Conservation (phyloP, 2,888 invertebrate species). For the Trichacis sp. region DNA sequence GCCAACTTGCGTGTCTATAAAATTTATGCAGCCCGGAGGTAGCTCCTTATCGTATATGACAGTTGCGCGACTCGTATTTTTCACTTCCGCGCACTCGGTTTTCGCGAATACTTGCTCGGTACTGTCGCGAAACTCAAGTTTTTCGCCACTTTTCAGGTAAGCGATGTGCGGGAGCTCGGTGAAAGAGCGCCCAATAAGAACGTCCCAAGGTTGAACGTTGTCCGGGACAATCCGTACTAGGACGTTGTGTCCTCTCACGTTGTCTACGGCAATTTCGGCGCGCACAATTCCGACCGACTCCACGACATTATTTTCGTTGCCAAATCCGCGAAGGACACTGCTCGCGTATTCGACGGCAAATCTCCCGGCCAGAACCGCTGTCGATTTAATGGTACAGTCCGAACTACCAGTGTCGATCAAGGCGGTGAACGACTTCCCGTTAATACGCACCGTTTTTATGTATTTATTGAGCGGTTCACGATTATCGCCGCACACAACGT, state of each 20-base stretch:
- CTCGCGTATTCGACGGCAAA: constrained; percentile 8
- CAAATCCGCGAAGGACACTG: constrained; percentile 24
- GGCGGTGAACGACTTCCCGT: constrained; percentile 2
- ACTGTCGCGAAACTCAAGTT: constrained; percentile 1
- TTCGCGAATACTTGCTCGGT: no score
- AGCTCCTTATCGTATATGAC: no score
- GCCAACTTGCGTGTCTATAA: no score
- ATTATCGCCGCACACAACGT: neutral
- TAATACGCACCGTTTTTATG: neutral
- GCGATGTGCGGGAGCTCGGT: constrained; percentile 16
- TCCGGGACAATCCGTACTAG: constrained; percentile 8
- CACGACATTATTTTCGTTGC: constrained; percentile 8
- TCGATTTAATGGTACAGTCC: constrained; percentile 36
- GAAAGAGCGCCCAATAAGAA: constrained; percentile 5
- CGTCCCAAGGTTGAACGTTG: neutral
- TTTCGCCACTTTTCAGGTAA: neutral
- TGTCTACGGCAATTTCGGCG: constrained; percentile 26
- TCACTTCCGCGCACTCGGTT: no score
- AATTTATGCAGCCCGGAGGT: no score
- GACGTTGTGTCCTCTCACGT: constrained; percentile 19
- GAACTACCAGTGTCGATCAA: constrained; percentile 40
- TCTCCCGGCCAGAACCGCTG: constrained; percentile 13
- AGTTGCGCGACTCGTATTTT: no score
- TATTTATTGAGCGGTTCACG: constrained; percentile 1
- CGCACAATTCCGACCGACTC: constrained; percentile 22